A percentile compares a stretch with the other conserved stretches of the same genome.
phyloP scores from a whole-genome alignment of 2,888 invertebrate genomes.

The Watsonalla binaria region DNA sequence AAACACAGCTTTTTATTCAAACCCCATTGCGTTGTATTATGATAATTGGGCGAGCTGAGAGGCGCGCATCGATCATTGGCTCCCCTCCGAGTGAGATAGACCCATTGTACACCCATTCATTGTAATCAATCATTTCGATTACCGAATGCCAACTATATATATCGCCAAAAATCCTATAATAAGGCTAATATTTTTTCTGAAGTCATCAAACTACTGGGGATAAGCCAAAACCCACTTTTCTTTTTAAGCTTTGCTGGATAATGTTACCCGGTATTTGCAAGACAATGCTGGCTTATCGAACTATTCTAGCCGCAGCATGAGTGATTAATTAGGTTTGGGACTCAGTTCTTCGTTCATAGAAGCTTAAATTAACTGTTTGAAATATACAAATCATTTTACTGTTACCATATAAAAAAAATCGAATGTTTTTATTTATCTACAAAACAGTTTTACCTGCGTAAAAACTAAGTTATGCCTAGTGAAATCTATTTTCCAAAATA shows the following conservation, averaged over 20 bases:
- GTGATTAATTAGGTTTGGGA: not conserved
- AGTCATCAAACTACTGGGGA: slow-evolving; percentile 3
- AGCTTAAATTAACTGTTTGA: too few species aligned
- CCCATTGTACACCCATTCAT: slow-evolving; percentile 16
- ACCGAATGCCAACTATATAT: slow-evolving; percentile 19
- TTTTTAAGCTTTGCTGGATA: not conserved
- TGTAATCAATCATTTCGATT: slow-evolving; percentile 31
- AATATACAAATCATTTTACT: too few species aligned
- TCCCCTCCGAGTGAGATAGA: slow-evolving; percentile 21
- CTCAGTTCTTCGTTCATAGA: too few species aligned
- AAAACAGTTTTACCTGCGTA: too few species aligned
- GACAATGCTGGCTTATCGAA: not conserved
- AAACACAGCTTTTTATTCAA: not conserved
- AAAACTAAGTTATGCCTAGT: too few species aligned
- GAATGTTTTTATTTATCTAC: too few species aligned
- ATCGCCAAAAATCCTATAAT: slow-evolving; percentile 8
- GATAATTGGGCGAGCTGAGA: slow-evolving; percentile 25
- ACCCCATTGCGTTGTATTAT: slow-evolving; percentile 19
- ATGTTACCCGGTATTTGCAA: not conserved
- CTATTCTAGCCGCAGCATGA: not conserved
- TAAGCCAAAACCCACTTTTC: not conserved
- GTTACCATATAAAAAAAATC: too few species aligned
- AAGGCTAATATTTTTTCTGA: slow-evolving; percentile 8
- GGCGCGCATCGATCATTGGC: slow-evolving; percentile 30
- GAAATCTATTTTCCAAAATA: too few species aligned